Conservation (phyloP, 2,797 vertebrate genomes). For the Odontamblyopus rebecca region DNA sequence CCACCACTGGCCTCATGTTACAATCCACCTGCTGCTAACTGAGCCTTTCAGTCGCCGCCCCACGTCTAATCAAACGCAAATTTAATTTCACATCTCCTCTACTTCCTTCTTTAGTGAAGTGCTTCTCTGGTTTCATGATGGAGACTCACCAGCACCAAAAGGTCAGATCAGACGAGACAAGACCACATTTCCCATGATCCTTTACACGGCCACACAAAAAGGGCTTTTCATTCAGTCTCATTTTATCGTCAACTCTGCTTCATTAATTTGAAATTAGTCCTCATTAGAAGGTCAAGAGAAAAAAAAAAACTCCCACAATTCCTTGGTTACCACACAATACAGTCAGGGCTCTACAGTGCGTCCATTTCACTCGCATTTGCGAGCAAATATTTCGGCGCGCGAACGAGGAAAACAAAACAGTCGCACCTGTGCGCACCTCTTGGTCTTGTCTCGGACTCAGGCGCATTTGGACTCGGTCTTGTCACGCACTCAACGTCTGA, state of each 20-base stretch:
- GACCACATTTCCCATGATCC: constrained; percentile 41
- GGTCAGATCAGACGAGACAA: constrained; percentile 21
- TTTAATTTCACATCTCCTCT: constrained; percentile 40
- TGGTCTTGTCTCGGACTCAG: too few relatives aligned
- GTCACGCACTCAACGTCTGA: too few relatives aligned
- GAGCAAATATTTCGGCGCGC: too few relatives aligned
- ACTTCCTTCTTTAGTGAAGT: constrained; percentile 4
- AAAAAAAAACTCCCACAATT: too few relatives aligned
- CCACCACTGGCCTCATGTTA: constrained; percentile 33
- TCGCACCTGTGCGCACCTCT: too few relatives aligned
- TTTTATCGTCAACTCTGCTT: constrained; percentile 26
- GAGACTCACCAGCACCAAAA: constrained; percentile 16
- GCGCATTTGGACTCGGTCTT: too few relatives aligned
- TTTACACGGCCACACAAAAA: constrained; percentile 6
- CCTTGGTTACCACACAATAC: too few relatives aligned
- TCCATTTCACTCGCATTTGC: too few relatives aligned
- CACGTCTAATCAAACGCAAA: constrained; percentile 49
- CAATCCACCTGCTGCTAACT: constrained; percentile 51
- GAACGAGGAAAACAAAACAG: too few relatives aligned
- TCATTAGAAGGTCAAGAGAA: neutral
- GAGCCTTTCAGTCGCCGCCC: constrained; percentile 51
- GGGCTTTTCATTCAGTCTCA: constrained; percentile 47
- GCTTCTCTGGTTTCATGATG: constrained; percentile 24
- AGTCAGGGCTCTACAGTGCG: too few relatives aligned
- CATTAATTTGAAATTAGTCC: neutral